Evolutionary conservation across 2,888 invertebrate genomes (phyloP).

Genomic region (Operophtera brumata): DNA sequence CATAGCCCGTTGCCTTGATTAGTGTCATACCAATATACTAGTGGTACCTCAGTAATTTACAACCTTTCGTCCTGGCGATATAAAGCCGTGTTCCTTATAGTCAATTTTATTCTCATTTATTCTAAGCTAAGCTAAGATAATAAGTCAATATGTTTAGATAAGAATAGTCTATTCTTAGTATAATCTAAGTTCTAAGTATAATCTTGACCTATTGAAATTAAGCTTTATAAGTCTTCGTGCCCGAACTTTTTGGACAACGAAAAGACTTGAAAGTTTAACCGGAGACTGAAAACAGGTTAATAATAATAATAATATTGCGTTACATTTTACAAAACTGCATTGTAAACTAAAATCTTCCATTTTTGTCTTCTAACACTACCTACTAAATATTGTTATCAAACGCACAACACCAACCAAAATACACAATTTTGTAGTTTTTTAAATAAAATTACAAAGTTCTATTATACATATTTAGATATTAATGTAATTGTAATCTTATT

Average conservation of each 20-base stretch:
- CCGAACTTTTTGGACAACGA: slow-evolving; percentile 67
- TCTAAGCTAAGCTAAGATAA: slow-evolving; percentile 12
- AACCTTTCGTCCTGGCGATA: background rate
- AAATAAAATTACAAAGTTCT: slow-evolving; percentile 68
- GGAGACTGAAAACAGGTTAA: slow-evolving; percentile 54
- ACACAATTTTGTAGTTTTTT: slow-evolving; percentile 68
- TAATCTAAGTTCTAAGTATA: slow-evolving; percentile 21
- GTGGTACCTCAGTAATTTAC: background rate
- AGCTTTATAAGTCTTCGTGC: slow-evolving; percentile 63
- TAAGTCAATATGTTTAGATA: slow-evolving; percentile 19
- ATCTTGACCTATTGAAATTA: slow-evolving; percentile 32
- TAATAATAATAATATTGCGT: slow-evolving; percentile 7
- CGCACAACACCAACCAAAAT: slow-evolving; percentile 14
- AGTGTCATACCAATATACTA: too few relatives aligned
- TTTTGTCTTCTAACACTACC: background rate
- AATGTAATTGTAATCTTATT: slow-evolving; percentile 21
- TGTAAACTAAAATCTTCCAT: slow-evolving; percentile 8
- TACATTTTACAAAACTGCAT: background rate
- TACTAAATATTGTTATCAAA: slow-evolving; percentile 8
- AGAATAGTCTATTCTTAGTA: background rate
- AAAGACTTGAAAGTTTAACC: slow-evolving; percentile 55
- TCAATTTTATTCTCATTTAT: slow-evolving; percentile 31
- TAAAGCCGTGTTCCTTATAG: slow-evolving; percentile 27
- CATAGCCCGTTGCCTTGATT: too few relatives aligned
- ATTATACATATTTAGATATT: slow-evolving; percentile 31